Conservation (phyloP, 2,888 invertebrate genomes). For the Meiosimyza decipiens region DNA sequence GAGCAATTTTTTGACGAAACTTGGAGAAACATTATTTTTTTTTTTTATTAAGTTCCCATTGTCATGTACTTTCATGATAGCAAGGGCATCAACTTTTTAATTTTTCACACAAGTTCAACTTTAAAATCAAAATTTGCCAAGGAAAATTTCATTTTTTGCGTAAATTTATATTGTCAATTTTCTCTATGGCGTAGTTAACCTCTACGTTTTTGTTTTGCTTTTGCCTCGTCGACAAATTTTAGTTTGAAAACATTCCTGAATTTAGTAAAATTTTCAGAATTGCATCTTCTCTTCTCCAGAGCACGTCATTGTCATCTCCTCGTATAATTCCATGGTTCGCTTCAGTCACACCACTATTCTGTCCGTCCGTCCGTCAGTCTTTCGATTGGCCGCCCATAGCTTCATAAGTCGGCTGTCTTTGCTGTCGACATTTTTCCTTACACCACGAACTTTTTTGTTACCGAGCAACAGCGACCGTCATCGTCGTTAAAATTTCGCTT, state of each 20-base stretch:
- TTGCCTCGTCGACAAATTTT: slow-evolving; percentile 8
- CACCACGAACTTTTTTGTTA: slow-evolving; percentile 24
- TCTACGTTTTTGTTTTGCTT: no score
- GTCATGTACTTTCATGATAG: not conserved
- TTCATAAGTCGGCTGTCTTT: not conserved
- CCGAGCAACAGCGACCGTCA: slow-evolving; percentile 26
- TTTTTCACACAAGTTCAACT: not conserved
- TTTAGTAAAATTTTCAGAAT: no score
- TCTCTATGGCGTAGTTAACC: no score
- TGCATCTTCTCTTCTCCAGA: no score
- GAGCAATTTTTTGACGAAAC: not conserved
- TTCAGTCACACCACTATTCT: no score
- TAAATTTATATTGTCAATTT: no score
- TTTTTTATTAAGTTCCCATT: not conserved
- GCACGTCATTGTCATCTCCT: no score
- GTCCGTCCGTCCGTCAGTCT: slow-evolving; percentile 23
- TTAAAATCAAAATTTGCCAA: not conserved
- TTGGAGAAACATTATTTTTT: slow-evolving; percentile 1
- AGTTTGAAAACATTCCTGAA: no score
- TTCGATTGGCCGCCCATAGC: not conserved
- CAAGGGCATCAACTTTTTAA: not conserved
- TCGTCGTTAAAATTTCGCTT: slow-evolving; percentile 16
- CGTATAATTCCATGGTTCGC: not conserved
- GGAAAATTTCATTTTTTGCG: no score
- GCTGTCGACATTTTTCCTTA: slow-evolving; percentile 22